Base-by-base conservation (phyloP, 2,888 invertebrate genomes). In the Oligia fasciuncula region DNA sequence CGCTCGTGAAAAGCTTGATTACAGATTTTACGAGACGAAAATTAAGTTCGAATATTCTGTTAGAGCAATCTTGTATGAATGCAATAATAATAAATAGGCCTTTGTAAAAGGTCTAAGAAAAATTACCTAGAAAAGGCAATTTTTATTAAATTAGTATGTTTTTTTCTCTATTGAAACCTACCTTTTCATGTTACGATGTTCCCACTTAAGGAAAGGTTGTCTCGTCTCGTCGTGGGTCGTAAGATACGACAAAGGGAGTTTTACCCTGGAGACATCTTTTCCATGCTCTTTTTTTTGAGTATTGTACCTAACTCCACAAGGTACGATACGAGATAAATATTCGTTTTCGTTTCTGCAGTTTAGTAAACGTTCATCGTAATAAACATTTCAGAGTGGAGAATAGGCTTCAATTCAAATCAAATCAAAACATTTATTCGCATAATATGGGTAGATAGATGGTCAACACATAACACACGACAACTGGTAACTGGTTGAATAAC, bases 11-110 rank as follows among this genome's bases (percentile, higher is more conserved):
- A 73, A 68, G 67, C 67, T 69, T 75, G 68, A 76, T 77, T 69
- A 77, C 60, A 80, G 46, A 87, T 80, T 87, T 84, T 77, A 81
- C 43, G 75, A 81, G 81, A 78, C n/a, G 51, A 84, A 63, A 79
- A 76, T 79, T n/a, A 19, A 81, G 69, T 76, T 77, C 19, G 79
- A 77, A 86, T 81, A 78, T 80, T 69, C 60, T n/a, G 75, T 80
- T 68, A 77, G 13, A 86, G 35, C n/a, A 14, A 51, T 46, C 14
- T 69, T 77, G 14, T 63, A 49, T n/a, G 65, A 66, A 5, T 68
- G 57, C 17, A 69, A 62, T 51, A 66, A 40, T 65, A 77, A 35
- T 54, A 65, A 74, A 85, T 71, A 40, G 35, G 49, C 46, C 13
- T 62, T 60, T 68, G n/a, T 71, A 62, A 70, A 57, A 74, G 46